These are phyloP conservation scores for Unio delphinus DNA, from an alignment of 2,888 invertebrate species.

Conservation along the genomic window DNA sequence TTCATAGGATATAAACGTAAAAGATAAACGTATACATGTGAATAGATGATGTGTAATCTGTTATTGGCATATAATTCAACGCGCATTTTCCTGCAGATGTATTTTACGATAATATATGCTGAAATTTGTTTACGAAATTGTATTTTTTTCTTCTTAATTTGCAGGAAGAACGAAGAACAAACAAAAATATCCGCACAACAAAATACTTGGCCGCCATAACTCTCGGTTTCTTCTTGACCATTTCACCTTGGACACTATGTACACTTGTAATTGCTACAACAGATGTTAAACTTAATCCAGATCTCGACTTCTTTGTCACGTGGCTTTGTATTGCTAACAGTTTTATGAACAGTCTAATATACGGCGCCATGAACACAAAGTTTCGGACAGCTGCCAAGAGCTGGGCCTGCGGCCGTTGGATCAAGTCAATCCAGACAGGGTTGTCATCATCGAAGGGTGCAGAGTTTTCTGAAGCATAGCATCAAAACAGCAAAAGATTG, in stretches of 20 bases:
- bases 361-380: slow-evolving; percentile 34
- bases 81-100: too few relatives aligned
- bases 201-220: slow-evolving; percentile 41
- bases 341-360: slow-evolving; percentile 35
- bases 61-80: too few relatives aligned
- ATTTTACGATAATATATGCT: too few relatives aligned
- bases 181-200: slow-evolving; percentile 30
- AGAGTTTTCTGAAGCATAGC: background rate
- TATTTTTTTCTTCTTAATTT: slow-evolving; percentile 1
- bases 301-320: slow-evolving; percentile 27
- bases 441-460: slow-evolving; percentile 7
- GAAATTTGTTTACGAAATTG: too few relatives aligned
- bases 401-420: slow-evolving; percentile 24
- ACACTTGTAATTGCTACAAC: slow-evolving; percentile 28
- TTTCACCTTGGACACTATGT: slow-evolving; percentile 35
- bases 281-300: slow-evolving; percentile 13
- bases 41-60: too few relatives aligned
- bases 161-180: slow-evolving; percentile 22
- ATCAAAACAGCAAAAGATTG: slow-evolving; percentile 16
- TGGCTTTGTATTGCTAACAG: slow-evolving; percentile 37
- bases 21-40: too few relatives aligned
- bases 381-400: slow-evolving; percentile 30
- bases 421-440: slow-evolving; percentile 14
- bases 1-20: too few relatives aligned
- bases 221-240: slow-evolving; percentile 30